These are phyloP conservation scores for Drosophila tropicalis DNA, from an alignment of 1,140 invertebrate genomes.

Conservation along the genomic window DNA sequence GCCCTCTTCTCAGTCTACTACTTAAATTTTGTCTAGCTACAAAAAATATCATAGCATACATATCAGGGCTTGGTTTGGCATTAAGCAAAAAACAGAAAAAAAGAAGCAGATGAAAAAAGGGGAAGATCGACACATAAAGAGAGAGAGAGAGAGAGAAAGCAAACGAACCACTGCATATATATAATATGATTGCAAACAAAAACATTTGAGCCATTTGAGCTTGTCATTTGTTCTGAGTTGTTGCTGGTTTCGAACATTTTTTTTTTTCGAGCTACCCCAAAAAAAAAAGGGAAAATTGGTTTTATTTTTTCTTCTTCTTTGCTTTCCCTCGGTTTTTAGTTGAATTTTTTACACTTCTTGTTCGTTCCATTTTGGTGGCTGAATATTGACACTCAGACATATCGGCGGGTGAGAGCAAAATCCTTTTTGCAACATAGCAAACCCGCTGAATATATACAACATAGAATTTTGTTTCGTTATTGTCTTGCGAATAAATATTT, in stretches of 20 bases:
- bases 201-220: conserved; percentile 67
- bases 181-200: conserved; percentile 70
- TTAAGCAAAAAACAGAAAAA: neutral
- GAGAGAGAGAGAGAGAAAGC: neutral
- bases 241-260: conserved; percentile 19
- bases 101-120: neutral
- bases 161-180: conserved; percentile 61
- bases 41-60: conserved; percentile 28
- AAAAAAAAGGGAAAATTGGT: conserved; percentile 8
- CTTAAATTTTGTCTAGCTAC: neutral
- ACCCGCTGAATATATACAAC: conserved; percentile 5
- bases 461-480: conserved; percentile 5
- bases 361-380: conserved; percentile 15
- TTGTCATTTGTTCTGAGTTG: conserved; percentile 57
- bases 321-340: neutral
- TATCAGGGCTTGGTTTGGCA: neutral
- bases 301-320: neutral
- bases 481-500: conserved; percentile 22
- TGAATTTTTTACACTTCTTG: conserved; percentile 2
- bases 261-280: conserved; percentile 8
- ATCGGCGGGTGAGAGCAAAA: conserved; percentile 5
- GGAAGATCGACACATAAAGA: too few relatives aligned
- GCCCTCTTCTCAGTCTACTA: neutral
- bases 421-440: neutral
- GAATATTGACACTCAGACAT: conserved; percentile 23